Percentiles rank a stretch among this genome's conserved stretches.
Conservation (phyloP, 2,888 invertebrate species). For the Aspidiotus destructor region DNA sequence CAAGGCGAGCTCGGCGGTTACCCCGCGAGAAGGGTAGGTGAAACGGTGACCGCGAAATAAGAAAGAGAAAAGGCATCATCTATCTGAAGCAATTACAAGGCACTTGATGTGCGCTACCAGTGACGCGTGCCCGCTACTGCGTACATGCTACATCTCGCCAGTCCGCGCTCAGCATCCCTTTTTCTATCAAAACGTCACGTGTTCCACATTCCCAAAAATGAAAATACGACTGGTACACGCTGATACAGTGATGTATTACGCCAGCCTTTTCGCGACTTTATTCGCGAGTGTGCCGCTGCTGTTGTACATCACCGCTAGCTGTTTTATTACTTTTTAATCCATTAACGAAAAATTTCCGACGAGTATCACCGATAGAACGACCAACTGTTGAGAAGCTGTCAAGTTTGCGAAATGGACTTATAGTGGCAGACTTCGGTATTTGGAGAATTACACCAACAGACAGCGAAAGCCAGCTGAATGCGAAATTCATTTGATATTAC, state of each 20-base stretch:
- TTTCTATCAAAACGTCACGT: conserved; percentile 19
- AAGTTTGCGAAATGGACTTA: neutral
- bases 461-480: too few relatives aligned
- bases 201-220: conserved; percentile 20
- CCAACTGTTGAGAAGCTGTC: conserved; percentile 2
- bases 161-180: conserved; percentile 5
- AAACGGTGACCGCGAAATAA: neutral
- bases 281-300: neutral
- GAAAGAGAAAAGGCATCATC: conserved; percentile 16
- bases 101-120: conserved; percentile 29
- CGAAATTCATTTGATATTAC: too few relatives aligned
- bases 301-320: conserved; percentile 1
- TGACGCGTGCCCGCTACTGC: conserved; percentile 23
- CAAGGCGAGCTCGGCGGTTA: neutral
- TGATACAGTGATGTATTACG: conserved; percentile 27
- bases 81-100: conserved; percentile 30
- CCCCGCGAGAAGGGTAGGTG: neutral
- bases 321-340: conserved; percentile 29
- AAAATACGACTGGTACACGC: conserved; percentile 25
- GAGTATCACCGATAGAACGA: conserved; percentile 1
- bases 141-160: too few relatives aligned
- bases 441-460: neutral
- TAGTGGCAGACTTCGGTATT: neutral
- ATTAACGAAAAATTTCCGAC: conserved; percentile 21
- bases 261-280: neutral